Conservation (phyloP, 2,797 vertebrate species). For the Molossus molossus region DNA sequence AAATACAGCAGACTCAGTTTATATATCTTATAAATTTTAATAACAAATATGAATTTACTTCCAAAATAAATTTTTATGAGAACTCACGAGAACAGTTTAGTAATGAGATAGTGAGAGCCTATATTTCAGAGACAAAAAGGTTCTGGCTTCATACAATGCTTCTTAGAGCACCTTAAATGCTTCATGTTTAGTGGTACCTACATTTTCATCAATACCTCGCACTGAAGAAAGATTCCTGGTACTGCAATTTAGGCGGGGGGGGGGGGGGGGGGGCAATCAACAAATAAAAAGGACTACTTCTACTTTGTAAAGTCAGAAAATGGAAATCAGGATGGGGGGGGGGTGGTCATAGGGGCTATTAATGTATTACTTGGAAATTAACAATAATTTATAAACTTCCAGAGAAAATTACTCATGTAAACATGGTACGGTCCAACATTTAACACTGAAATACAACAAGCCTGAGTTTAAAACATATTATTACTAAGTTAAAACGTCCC, state of each 20-base stretch:
- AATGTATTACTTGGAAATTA: constrained; percentile 64
- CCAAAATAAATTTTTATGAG: constrained; percentile 56
- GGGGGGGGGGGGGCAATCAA: background rate
- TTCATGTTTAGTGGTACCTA: constrained; percentile 22
- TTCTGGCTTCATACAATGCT: constrained; percentile 13
- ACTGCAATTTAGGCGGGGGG: background rate
- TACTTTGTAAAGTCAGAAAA: background rate
- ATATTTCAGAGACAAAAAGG: constrained; percentile 31
- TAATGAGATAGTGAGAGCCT: background rate
- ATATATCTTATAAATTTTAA: constrained; percentile 30
- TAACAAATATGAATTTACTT: constrained; percentile 66
- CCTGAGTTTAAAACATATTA: constrained; percentile 34
- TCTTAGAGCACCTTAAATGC: constrained; percentile 61
- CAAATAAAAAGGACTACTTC: background rate
- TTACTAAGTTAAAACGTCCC: constrained; percentile 37
- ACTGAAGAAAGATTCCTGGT: background rate
- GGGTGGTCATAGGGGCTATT: background rate
- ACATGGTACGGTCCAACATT: constrained; percentile 72
- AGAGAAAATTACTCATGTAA: constrained; percentile 55
- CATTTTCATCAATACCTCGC: constrained; percentile 23
- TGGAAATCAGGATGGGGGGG: background rate
- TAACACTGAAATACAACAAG: constrained; percentile 32
- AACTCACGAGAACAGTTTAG: background rate
- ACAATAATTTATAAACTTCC: background rate
- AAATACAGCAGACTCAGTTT: constrained; percentile 42